Percentiles rank a stretch among this genome's conserved stretches.
Conservation (phyloP, 1,140 invertebrate species). For the Armadillidium nasatum region DNA sequence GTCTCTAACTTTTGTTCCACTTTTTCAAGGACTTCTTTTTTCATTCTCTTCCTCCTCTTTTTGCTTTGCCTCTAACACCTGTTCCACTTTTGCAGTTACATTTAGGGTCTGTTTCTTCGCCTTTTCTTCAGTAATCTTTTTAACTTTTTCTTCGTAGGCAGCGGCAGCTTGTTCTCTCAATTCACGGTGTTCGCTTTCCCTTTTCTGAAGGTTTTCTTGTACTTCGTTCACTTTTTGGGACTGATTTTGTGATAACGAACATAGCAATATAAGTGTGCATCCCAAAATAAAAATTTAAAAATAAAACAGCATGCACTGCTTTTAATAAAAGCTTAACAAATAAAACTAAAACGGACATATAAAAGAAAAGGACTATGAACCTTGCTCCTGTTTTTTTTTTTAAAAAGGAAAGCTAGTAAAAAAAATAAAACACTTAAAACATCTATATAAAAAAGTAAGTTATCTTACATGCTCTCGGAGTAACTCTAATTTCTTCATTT, state of each 20-base stretch:
- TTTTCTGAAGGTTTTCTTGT: conserved; percentile 37
- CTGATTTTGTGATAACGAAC: conserved; percentile 24
- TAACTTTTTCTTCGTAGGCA: conserved; percentile 33
- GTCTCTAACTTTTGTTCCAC: conserved; percentile 38
- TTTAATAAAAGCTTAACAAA: background rate
- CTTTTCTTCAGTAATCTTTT: conserved; percentile 37
- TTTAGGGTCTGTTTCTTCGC: conserved; percentile 15
- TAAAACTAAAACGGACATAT: background rate
- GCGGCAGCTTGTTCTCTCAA: conserved; percentile 29
- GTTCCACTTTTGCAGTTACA: conserved; percentile 34
- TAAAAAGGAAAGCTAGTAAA: background rate
- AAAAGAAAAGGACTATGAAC: background rate
- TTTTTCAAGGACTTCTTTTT: conserved; percentile 36
- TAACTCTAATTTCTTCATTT: conserved; percentile 71
- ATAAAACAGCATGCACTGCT: background rate
- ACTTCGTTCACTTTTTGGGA: conserved; percentile 34
- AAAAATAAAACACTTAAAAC: background rate
- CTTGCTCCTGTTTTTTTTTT: background rate
- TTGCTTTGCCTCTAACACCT: conserved; percentile 28
- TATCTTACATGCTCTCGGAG: conserved; percentile 72
- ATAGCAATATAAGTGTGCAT: conserved; percentile 21
- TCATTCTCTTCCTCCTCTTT: conserved; percentile 38
- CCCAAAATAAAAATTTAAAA: background rate
- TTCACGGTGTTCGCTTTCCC: conserved; percentile 38
- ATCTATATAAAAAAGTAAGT: conserved; percentile 1